Base-by-base conservation (phyloP, 1,140 invertebrate genomes). In the Heterodera carotae region DNA sequence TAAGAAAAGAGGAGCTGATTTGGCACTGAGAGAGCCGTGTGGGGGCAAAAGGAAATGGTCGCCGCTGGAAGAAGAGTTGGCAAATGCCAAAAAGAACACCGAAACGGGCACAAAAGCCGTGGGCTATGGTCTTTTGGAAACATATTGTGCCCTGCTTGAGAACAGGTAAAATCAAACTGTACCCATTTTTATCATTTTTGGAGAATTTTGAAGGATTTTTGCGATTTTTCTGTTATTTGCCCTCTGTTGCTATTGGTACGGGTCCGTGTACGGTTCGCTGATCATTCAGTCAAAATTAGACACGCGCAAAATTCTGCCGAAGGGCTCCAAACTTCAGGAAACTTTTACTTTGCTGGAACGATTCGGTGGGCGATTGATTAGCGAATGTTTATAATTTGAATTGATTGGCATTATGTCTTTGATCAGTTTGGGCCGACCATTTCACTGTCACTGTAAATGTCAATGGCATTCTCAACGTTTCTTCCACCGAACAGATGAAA, bases 391-490 rank as follows among this genome's bases (percentile, higher is more conserved):
- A 36, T 56, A n/a, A 77, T 56, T 39, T 75, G 22, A 33, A 62
- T 7, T 34, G n/a, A n/a, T n/a, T n/a, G n/a, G n/a, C n/a, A n/a
- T n/a, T n/a, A n/a, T 22, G 25, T 29, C 22, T 22, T 43, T 25
- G 18, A 29, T 66, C 69, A 76, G 85, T 86, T 36, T 86, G 86
- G 85, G 64, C 76, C 27, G 82, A 86, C 56, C 86, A 86, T 66
- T 84, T 85, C 33, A 80, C 85, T 27, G 86, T 88, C 15, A 86
- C 84, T 2, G 81, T 86, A 29, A 59, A 87, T 22, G 76, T 86
- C 0, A 85, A 86, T 59, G 67, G 60, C 10, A 81, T 83, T 22
- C 77, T 88, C 15, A 77, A 87, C 39, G 80, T 86, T 31, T 25
- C 75, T 8, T 79, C 78, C 33, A 31, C 36, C 7, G 18, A 67